phyloP scores from a whole-genome alignment of 2,113 vertebrate genomes.

The Paralichthys olivaceus region DNA sequence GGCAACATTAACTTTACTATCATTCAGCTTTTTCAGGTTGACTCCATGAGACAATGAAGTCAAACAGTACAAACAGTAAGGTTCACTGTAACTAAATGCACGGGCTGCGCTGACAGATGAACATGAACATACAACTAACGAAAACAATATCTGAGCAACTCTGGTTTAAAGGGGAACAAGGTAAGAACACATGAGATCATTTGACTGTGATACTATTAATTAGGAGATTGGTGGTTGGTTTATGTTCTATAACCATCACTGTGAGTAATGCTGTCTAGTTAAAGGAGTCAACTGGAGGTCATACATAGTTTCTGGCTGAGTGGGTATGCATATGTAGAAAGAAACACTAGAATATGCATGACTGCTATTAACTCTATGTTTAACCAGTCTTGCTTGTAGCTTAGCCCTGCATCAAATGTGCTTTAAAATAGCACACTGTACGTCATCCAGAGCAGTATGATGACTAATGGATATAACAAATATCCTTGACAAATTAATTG shows the following conservation, averaged over 20 bases:
- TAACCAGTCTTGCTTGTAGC: conserved; percentile 41
- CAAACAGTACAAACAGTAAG: conserved; percentile 7
- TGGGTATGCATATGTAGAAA: conserved; percentile 60
- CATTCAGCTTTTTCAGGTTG: conserved; percentile 56
- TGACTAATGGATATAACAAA: conserved; percentile 23
- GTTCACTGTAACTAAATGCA: conserved; percentile 7
- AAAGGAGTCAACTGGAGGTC: conserved; percentile 71
- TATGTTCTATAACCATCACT: conserved; percentile 6
- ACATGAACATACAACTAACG: not conserved
- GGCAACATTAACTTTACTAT: conserved; percentile 73
- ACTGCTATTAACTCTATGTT: conserved; percentile 69
- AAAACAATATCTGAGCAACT: not conserved
- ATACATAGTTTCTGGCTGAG: conserved; percentile 65
- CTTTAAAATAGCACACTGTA: conserved; percentile 16
- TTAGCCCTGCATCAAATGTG: conserved; percentile 23
- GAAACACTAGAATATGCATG: conserved; percentile 73
- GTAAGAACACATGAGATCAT: not conserved
- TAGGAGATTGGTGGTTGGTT: conserved; percentile 10
- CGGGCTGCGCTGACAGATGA: conserved; percentile 4
- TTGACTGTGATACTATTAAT: conserved; percentile 26
- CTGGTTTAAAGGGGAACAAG: not conserved
- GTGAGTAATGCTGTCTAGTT: conserved; percentile 40
- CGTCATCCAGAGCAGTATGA: conserved; percentile 15
- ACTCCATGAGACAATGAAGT: conserved; percentile 60
- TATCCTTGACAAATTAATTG: conserved; percentile 43